Evolutionary conservation across 1,140 invertebrate genomes (phyloP), one percentile per base, ranked within the genome.

Genomic region (Drosophila sproati): DNA sequence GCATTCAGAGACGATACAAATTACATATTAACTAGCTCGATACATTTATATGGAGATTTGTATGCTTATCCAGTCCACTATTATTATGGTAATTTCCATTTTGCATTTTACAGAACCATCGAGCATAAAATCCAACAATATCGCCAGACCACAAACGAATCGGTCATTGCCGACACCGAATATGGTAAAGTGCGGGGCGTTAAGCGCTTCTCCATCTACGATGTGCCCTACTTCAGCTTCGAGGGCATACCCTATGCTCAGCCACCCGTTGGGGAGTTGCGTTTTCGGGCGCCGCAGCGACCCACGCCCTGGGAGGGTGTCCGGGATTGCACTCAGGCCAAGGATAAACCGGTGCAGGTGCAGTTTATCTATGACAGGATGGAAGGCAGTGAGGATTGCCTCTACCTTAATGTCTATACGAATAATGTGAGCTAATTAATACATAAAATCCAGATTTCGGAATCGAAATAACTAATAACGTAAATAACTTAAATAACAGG

Each of bases 371-470:
- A 57, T 1, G 81, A 87, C 20, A 81, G 79, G 56, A 63, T 91
- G 43, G 79, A 91, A 37, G 94, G 94, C n/a, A 89, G 93, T 5
- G 96, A 97, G 90, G 95, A 97, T 80, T 96, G 96, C 78, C 93
- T 97, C 1, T 94, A 95, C 62, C 78, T 97, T 1, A 96, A 96
- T 66, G 94, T 97, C 10, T 96, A 95, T 56, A 88, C 94, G 94
- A 29, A 94, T 95, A 79, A 95, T 94, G 91, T 92, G 95, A 51
- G 94, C 96, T 91, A 3, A 43, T 35, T 34, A 6, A 6, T 4
- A 28, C 7, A 35, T 52, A 20, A 20, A 20, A 20, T 69, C 5
- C 43, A 2, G 62, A 10, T 43, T 35, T 34, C 8, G 3, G 31
- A 39, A 41, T 51, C 35, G 7, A 20, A 4, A 43, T 35, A 63